Evolutionary conservation across 2,113 vertebrate genomes (phyloP), one percentile per base, ranked within the genome.

Genomic region (Lucifuga dentata): DNA sequence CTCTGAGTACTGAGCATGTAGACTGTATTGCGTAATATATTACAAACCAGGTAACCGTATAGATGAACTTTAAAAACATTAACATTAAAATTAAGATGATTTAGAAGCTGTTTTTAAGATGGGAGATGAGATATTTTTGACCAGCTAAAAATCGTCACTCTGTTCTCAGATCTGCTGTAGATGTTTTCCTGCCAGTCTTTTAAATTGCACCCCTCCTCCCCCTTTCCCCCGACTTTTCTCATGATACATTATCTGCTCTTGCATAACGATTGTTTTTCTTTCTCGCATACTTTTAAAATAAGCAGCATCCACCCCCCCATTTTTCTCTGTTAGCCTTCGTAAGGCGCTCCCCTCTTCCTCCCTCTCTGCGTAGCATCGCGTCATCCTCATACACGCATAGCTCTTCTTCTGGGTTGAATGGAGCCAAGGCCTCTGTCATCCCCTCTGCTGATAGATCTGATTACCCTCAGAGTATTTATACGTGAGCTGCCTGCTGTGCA

Each of bases 381-480:
- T 75, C 78, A 71, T 78, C 58, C 3, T 3, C 69, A 59, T 62
- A 21, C 33, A 7, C 61, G 79, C 39, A 0, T 39, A 40, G 29
- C 57, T 80, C 8, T 20, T 81, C n/a, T 80, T 32, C 55, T 71
- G 10, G 41, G 63, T 13, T 76, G 57, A 83, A 65, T 38, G 52
- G 63, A 81, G 76, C 78, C 80, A 80, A 76, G 76, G 78, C 73
- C 76, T 69, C 71, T 64, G 78, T 83, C 69, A 62, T 48, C 67
- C 60, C 68, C 76, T 80, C 67, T 56, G 73, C 70, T 81, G 69
- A 76, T 74, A 45, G 73, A 74, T 61, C 62, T 52, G 50, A 84
- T 88, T 73, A 85, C 70, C 16, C 64, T 79, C 59, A 3, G 59
- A 77, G 80, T 89, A 81, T 81, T 86, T 76, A 81, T 81, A 78